These are phyloP conservation scores for Leptobrachium leishanense DNA, from an alignment of 2,113 vertebrate species.

Conservation along the genomic window DNA sequence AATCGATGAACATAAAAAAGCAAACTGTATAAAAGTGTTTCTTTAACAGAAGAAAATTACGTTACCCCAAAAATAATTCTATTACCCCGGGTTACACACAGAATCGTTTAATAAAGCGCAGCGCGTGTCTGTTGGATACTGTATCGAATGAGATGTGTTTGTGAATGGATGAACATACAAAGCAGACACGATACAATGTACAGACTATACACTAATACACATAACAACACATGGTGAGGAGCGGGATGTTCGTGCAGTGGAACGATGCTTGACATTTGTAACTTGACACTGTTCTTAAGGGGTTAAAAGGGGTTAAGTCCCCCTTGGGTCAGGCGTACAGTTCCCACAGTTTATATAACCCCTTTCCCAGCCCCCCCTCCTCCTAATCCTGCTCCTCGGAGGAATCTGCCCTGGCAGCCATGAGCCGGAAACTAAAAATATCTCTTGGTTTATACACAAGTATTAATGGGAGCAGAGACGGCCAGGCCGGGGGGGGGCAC, in stretches of 20 bases:
- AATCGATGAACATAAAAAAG: too few relatives aligned
- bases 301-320: conserved; percentile 45
- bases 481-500: conserved; percentile 52
- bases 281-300: conserved; percentile 3
- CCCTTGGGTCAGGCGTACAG: conserved; percentile 42
- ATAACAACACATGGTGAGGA: too few relatives aligned
- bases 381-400: conserved; percentile 56
- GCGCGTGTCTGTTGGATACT: too few relatives aligned
- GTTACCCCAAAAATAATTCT: too few relatives aligned
- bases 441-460: conserved; percentile 77
- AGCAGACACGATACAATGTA: too few relatives aligned
- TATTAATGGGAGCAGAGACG: conserved; percentile 69
- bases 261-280: conserved; percentile 4
- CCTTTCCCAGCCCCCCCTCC: conserved; percentile 50
- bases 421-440: conserved; percentile 76
- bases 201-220: too few relatives aligned
- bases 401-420: conserved; percentile 71
- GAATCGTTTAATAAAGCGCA: too few relatives aligned
- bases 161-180: too few relatives aligned
- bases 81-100: too few relatives aligned
- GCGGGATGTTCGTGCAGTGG: conserved; percentile 6
- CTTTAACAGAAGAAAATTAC: too few relatives aligned
- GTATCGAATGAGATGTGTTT: too few relatives aligned
- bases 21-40: too few relatives aligned
- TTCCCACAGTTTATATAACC: conserved; percentile 69